Evolutionary conservation across 2,888 invertebrate species (phyloP).

Genomic region (Embidobia sp.): DNA sequence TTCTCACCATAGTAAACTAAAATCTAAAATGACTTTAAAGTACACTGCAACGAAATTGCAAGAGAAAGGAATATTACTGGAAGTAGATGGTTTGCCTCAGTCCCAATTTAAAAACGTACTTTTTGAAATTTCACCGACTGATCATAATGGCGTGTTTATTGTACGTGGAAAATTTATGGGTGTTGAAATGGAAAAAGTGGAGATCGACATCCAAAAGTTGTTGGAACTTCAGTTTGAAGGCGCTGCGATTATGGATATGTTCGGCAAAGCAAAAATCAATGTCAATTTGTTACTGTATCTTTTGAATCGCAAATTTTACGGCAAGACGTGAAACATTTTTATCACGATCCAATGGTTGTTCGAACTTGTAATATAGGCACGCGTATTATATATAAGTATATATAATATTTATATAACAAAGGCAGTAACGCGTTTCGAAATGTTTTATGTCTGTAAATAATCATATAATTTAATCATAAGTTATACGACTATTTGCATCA

Average conservation of each 20-base stretch:
- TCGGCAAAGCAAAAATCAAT: constrained; percentile 90
- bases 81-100: constrained; percentile 86
- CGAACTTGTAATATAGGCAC: background rate
- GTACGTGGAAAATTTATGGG: constrained; percentile 90
- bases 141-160: constrained; percentile 86
- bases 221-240: constrained; percentile 90
- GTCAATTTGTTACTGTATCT: constrained; percentile 89
- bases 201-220: constrained; percentile 88
- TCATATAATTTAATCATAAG: too few relatives aligned
- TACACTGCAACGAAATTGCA: constrained; percentile 87
- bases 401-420: constrained; percentile 22
- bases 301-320: constrained; percentile 89
- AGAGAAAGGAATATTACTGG: constrained; percentile 88
- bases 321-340: constrained; percentile 80
- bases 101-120: constrained; percentile 89
- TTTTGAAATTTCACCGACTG: constrained; percentile 88
- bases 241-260: constrained; percentile 88
- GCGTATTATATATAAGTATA: constrained; percentile 23
- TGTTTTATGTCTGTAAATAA: too few relatives aligned
- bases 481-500: too few relatives aligned
- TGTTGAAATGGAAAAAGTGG: constrained; percentile 88
- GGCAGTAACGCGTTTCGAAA: too few relatives aligned
- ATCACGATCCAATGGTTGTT: too few relatives aligned
- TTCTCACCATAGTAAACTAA: constrained; percentile 81
- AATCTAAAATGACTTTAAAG: constrained; percentile 84